Evolutionary conservation across 1,140 invertebrate genomes (phyloP).

Genomic region (Teleogryllus occipitalis): DNA sequence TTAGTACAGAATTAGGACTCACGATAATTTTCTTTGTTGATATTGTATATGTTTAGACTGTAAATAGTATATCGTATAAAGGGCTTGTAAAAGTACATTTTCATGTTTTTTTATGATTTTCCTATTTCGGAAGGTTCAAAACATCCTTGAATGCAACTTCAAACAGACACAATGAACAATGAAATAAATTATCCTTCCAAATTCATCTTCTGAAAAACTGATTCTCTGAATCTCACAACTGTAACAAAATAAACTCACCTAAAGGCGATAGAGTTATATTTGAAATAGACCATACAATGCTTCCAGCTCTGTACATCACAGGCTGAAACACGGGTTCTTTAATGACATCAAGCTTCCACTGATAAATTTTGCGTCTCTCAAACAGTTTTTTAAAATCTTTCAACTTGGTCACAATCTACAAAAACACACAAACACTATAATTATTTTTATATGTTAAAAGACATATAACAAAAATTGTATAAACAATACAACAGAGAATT

Average conservation of each 20-base stretch:
- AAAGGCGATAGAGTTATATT: background rate
- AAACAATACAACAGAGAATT: background rate
- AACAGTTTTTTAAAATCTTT: conserved; percentile 13
- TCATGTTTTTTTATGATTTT: too few relatives aligned
- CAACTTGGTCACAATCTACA: conserved; percentile 12
- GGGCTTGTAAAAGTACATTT: too few relatives aligned
- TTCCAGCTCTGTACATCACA: background rate
- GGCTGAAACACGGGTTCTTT: background rate
- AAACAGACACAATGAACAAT: background rate
- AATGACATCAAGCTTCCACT: background rate
- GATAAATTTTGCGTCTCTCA: background rate
- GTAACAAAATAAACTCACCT: background rate
- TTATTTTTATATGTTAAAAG: too few relatives aligned
- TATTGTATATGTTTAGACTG: too few relatives aligned
- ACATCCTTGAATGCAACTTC: too few relatives aligned
- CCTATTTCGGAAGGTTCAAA: too few relatives aligned
- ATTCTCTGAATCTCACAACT: too few relatives aligned
- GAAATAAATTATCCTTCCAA: background rate
- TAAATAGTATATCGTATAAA: too few relatives aligned
- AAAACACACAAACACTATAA: background rate
- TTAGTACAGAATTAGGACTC: too few relatives aligned
- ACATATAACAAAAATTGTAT: too few relatives aligned
- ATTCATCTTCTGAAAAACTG: background rate
- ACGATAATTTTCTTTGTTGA: too few relatives aligned
- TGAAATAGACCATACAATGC: conserved; percentile 7